These are phyloP conservation scores for Sinohyriopsis cumingii DNA, from an alignment of 2,888 invertebrate species.

Conservation along the genomic window DNA sequence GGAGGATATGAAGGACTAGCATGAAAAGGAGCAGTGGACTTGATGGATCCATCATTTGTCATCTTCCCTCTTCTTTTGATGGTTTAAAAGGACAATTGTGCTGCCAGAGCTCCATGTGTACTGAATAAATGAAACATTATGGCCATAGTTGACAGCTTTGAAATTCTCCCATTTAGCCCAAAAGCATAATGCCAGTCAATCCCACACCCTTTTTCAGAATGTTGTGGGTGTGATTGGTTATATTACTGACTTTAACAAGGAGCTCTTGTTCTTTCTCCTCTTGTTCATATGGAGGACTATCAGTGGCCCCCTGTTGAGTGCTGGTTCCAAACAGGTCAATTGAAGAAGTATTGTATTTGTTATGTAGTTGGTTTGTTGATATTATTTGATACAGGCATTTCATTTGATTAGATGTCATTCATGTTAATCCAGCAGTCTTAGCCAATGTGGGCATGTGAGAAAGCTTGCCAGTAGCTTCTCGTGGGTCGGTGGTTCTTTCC, in stretches of 20 bases:
- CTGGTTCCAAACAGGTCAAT: not conserved
- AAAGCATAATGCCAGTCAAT: not conserved
- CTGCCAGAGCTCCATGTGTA: too few relatives aligned
- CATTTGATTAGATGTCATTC: too few relatives aligned
- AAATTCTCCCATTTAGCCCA: not conserved
- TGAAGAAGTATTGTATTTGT: too few relatives aligned
- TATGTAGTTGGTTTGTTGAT: too few relatives aligned
- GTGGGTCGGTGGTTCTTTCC: too few relatives aligned
- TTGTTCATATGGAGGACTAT: not conserved
- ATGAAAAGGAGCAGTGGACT: not conserved
- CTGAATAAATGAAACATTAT: slow-evolving; percentile 3
- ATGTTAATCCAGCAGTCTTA: too few relatives aligned
- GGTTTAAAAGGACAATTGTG: not conserved
- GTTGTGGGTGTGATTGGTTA: slow-evolving; percentile 8
- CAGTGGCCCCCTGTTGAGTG: not conserved
- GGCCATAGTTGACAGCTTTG: not conserved
- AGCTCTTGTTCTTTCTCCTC: not conserved
- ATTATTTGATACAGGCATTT: too few relatives aligned
- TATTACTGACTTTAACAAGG: slow-evolving; percentile 4
- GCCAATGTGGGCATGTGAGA: too few relatives aligned
- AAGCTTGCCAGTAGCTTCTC: too few relatives aligned
- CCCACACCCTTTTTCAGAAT: not conserved
- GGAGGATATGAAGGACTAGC: too few relatives aligned
- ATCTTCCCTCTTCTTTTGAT: not conserved
- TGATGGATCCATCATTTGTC: not conserved